Conservation (phyloP, 2,113 vertebrate species). For the Cheirogaleus medius region DNA sequence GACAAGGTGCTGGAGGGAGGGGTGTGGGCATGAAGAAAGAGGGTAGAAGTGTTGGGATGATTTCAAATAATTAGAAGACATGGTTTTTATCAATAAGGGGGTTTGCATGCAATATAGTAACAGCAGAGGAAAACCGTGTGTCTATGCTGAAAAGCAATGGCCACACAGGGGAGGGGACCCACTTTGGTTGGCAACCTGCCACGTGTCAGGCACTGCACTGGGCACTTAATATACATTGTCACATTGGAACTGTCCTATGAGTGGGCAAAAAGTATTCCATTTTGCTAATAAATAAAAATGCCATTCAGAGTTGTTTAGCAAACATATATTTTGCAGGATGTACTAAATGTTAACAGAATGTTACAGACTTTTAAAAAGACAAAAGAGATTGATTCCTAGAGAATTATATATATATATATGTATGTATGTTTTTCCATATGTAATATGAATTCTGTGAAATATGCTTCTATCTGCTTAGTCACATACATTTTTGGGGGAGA, state of each 20-base stretch:
- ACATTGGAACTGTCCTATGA: not conserved
- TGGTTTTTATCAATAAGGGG: not conserved
- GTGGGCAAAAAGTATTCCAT: not conserved
- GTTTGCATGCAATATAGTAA: not conserved
- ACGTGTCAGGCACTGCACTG: not conserved
- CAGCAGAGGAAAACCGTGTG: not conserved
- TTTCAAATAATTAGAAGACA: not conserved
- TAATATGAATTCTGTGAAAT: not conserved
- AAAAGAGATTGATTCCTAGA: not conserved
- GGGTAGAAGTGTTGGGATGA: not conserved
- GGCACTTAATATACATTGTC: not conserved
- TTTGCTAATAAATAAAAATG: not conserved
- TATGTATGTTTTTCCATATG: not conserved
- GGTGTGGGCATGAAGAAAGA: accelerated
- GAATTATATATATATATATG: not conserved
- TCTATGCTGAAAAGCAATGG: not conserved
- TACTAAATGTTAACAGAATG: not conserved
- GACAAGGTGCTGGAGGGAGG: not conserved
- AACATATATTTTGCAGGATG: not conserved
- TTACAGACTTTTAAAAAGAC: not conserved
- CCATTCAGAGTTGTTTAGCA: not conserved
- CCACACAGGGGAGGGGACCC: not conserved
- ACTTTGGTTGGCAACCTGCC: not conserved
- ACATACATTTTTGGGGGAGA: not conserved
- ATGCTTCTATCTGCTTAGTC: not conserved